Conservation (phyloP, 2,797 vertebrate genomes). For the Scarus forsteni region DNA sequence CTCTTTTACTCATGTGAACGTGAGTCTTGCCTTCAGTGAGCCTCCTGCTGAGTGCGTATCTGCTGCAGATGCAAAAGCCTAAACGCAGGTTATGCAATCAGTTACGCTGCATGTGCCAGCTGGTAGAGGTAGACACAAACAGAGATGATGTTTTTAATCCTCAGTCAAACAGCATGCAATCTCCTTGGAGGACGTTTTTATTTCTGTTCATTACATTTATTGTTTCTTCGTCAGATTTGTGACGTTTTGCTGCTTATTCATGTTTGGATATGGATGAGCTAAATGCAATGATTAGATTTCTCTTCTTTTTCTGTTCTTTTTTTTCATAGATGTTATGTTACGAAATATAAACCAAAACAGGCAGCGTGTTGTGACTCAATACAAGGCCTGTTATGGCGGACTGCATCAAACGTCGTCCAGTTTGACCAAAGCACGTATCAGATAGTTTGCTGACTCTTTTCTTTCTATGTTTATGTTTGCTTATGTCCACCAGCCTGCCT, state of each 20-base stretch:
- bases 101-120: constrained; percentile 64
- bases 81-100: constrained; percentile 70
- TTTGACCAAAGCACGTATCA: too few relatives aligned
- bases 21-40: constrained; percentile 4
- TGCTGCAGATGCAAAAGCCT: constrained; percentile 48
- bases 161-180: constrained; percentile 24
- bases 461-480: constrained; percentile 22
- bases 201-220: constrained; percentile 26
- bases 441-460: constrained; percentile 1
- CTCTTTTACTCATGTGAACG: constrained; percentile 33
- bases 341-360: not conserved
- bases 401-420: too few relatives aligned
- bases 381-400: not conserved
- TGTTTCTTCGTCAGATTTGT: not conserved
- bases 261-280: not conserved
- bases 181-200: not conserved
- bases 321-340: too few relatives aligned
- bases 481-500: constrained; percentile 33
- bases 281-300: not conserved
- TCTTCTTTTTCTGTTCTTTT: not conserved
- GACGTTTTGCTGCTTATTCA: not conserved
- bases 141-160: constrained; percentile 70
- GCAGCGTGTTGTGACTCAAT: constrained; percentile 22
- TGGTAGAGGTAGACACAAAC: constrained; percentile 65
- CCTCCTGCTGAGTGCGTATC: constrained; percentile 25